These are phyloP conservation scores for Andrena hattorfiana DNA, from an alignment of 2,888 invertebrate genomes.

Conservation along the genomic window DNA sequence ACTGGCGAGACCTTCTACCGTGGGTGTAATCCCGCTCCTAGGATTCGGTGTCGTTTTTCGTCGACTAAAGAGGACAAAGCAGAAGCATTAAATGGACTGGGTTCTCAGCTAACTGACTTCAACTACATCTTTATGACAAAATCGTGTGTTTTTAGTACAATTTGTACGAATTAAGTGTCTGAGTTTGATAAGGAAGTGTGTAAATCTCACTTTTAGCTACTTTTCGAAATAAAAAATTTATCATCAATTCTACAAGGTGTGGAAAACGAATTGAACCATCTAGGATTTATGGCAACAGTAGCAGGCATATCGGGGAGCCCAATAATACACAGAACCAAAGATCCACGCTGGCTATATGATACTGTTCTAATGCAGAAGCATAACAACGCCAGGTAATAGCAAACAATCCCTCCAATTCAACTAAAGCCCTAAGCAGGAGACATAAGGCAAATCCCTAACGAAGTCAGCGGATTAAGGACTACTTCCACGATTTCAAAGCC, in stretches of 20 bases:
- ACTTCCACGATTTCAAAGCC: constrained; percentile 45
- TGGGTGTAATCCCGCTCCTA: constrained; percentile 37
- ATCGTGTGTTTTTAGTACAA: neutral
- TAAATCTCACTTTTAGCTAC: neutral
- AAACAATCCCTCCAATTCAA: neutral
- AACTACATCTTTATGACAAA: neutral
- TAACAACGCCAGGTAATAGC: neutral
- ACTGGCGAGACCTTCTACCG: constrained; percentile 57
- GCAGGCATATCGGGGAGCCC: neutral
- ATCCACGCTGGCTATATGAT: neutral
- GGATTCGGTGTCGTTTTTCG: constrained; percentile 70
- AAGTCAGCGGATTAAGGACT: constrained; percentile 22
- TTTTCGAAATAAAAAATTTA: neutral
- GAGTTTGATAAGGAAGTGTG: too few relatives aligned
- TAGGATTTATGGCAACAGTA: neutral
- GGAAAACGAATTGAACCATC: too few relatives aligned
- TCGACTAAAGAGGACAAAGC: constrained; percentile 56
- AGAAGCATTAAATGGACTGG: constrained; percentile 36
- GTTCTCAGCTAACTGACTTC: constrained; percentile 27
- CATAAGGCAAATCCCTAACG: neutral
- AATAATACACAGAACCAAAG: neutral
- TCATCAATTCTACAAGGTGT: neutral
- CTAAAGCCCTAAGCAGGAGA: neutral
- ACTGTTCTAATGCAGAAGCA: neutral
- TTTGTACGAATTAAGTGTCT: neutral